Evolutionary conservation across 2,113 vertebrate genomes (phyloP).

Genomic region (Protobothrops flavoviridis): DNA sequence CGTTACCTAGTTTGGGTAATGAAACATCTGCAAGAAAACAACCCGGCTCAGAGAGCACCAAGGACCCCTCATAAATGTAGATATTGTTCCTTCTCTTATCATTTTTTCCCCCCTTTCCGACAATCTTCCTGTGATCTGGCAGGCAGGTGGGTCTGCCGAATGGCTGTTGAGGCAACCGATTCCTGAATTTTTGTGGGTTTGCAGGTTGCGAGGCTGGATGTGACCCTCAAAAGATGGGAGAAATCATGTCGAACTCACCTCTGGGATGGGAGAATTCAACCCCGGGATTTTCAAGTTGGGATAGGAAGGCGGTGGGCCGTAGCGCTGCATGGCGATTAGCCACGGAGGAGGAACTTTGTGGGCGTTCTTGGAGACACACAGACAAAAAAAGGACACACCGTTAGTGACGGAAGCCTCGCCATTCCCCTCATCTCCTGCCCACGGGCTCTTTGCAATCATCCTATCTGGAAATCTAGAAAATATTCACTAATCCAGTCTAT

Average conservation of each 20-base stretch:
- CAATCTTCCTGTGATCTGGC: background rate
- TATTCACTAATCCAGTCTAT: no score
- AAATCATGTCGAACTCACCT: conserved; percentile 64
- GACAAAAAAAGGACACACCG: no score
- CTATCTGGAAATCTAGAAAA: background rate
- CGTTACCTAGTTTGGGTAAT: no score
- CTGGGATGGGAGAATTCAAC: conserved; percentile 87
- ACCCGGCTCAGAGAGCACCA: no score
- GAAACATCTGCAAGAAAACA: no score
- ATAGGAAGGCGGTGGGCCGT: conserved; percentile 89
- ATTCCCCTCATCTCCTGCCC: background rate
- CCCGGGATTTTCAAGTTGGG: conserved; percentile 91
- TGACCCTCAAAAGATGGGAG: background rate
- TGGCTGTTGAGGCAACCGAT: background rate
- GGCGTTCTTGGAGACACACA: conserved; percentile 74
- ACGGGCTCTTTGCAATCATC: background rate
- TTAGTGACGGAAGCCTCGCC: no score
- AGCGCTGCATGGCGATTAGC: conserved; percentile 92
- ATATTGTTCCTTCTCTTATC: no score
- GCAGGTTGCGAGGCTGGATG: background rate
- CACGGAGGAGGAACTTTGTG: conserved; percentile 92
- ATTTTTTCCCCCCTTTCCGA: background rate
- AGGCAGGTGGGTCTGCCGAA: background rate
- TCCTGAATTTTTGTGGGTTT: background rate
- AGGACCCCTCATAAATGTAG: no score